Evolutionary conservation across 2,888 invertebrate species (phyloP).

Genomic region (Drosophila hamatofila): DNA sequence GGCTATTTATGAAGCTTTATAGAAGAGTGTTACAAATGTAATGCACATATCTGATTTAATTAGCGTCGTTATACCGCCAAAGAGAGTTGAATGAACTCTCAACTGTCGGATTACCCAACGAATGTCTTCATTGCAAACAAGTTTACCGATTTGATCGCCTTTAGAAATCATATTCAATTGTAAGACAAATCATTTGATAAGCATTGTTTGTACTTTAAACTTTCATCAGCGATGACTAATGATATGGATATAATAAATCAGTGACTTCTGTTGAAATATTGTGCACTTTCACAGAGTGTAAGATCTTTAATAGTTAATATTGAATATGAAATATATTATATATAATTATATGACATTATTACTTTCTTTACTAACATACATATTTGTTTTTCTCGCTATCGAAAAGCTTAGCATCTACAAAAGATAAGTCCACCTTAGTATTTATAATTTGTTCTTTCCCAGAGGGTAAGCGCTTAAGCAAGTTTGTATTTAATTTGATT

Average conservation of each 20-base stretch:
- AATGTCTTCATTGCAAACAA: background rate
- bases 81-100: slow-evolving; percentile 55
- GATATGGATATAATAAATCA: background rate
- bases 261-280: background rate
- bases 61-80: slow-evolving; percentile 24
- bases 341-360: too few relatives aligned
- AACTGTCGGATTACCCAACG: slow-evolving; percentile 8
- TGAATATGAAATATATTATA: too few relatives aligned
- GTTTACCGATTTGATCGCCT: background rate
- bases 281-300: background rate
- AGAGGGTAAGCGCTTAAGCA: too few relatives aligned
- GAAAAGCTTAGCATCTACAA: too few relatives aligned
- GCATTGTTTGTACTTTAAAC: background rate
- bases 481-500: too few relatives aligned
- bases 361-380: too few relatives aligned
- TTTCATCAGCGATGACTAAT: background rate
- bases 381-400: too few relatives aligned
- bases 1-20: slow-evolving; percentile 36
- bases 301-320: background rate
- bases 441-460: too few relatives aligned
- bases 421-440: too few relatives aligned
- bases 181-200: background rate
- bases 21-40: slow-evolving; percentile 65
- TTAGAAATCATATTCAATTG: background rate
- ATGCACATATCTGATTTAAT: slow-evolving; percentile 47